Base-by-base conservation (phyloP, 1,140 invertebrate genomes). In the Micrasema longulum region DNA sequence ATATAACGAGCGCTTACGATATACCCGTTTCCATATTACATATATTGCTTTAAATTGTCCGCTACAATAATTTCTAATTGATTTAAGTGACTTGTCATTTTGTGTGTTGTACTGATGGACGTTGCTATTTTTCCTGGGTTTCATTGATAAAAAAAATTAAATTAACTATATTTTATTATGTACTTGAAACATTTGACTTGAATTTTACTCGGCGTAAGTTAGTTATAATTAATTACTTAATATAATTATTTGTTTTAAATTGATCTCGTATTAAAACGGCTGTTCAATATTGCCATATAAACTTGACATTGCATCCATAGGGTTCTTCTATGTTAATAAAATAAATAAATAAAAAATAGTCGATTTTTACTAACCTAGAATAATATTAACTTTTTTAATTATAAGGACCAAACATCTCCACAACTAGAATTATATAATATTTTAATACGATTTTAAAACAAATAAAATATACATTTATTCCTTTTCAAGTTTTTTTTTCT, bases 191-290 rank as follows among this genome's bases (percentile, higher is more conserved):
- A n/a, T n/a, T n/a, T n/a, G n/a, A n/a, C n/a, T n/a, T n/a, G n/a
- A n/a, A n/a, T n/a, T n/a, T n/a, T n/a, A n/a, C n/a, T n/a, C n/a
- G n/a, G n/a, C n/a, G n/a, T n/a, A n/a, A n/a, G 12, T 45, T 45
- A 2, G n/a, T 45, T 45, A 45, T 45, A 11, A 45, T 45, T 3
- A 9, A 48, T 14, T 48, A 16, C 18, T 48, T 55, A n/a, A 31
- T n/a, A 31, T 55, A 14, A n/a, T 20, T 55, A 31, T 38, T 73
- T 69, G 60, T 70, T 52, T 22, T 73, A 73, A 73, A 64, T 70
- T 74, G 73, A 74, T 74, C 73, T 74, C 73, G 73, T 67, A 70
- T 38, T 71, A 65, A 71, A 74, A 63, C 36, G 73, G 73, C 73
- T 74, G 73, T 74, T 71, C 53, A 36, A 36, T 10, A 71, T 74